These are phyloP conservation scores for Metridium senile DNA, from an alignment of 92 coral and sea anemone species.

Conservation along the genomic window DNA sequence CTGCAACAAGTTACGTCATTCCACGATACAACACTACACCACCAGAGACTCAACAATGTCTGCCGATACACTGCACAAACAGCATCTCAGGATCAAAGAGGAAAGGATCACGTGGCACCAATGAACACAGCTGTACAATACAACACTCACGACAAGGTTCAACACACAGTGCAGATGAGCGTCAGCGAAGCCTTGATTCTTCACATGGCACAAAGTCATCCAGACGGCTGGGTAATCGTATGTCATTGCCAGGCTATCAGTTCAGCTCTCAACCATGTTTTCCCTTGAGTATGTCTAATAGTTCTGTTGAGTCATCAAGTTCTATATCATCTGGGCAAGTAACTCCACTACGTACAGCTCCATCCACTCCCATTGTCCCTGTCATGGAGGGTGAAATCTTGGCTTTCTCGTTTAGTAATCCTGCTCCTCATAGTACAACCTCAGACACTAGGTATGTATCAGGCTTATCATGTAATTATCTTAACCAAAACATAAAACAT, in stretches of 20 bases:
- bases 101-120: not conserved
- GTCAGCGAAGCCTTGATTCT: slow-evolving; percentile 37
- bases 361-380: slow-evolving; percentile 89
- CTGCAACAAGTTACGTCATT: slow-evolving; percentile 78
- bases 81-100: slow-evolving; percentile 13
- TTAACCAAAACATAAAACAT: too few relatives aligned
- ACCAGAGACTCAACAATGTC: slow-evolving; percentile 74
- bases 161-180: slow-evolving; percentile 70
- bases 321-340: slow-evolving; percentile 93
- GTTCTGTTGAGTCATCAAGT: slow-evolving; percentile 70
- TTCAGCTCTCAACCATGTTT: slow-evolving; percentile 67
- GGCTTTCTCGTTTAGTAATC: slow-evolving; percentile 80
- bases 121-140: slow-evolving; percentile 4
- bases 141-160: slow-evolving; percentile 77
- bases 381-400: slow-evolving; percentile 60
- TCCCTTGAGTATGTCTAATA: slow-evolving; percentile 65
- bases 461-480: not conserved
- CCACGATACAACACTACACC: slow-evolving; percentile 58
- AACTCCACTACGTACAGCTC: slow-evolving; percentile 83
- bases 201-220: slow-evolving; percentile 19
- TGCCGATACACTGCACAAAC: slow-evolving; percentile 63
- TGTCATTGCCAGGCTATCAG: slow-evolving; percentile 59
- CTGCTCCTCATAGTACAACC: slow-evolving; percentile 32
- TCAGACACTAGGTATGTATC: slow-evolving; percentile 59
- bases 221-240: slow-evolving; percentile 50